Percentiles rank a stretch among this genome's conserved stretches.
phyloP scores from a whole-genome alignment of 2,113 vertebrate species.

The Mustela lutreola region DNA sequence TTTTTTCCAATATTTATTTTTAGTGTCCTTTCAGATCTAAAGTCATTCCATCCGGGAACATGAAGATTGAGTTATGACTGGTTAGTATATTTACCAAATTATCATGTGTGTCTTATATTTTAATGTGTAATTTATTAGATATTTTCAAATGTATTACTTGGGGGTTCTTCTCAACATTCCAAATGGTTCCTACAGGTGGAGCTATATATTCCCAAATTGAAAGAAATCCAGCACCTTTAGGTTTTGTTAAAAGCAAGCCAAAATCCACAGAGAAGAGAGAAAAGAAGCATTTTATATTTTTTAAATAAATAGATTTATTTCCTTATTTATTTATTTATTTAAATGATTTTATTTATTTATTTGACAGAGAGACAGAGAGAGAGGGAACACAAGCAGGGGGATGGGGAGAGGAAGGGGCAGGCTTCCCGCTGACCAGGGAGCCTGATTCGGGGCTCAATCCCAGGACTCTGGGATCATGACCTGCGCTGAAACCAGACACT shows the following conservation, averaged over 20 bases:
- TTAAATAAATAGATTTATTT: too few species aligned
- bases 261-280: background rate
- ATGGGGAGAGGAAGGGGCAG: too few species aligned
- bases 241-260: slow-evolving; percentile 11
- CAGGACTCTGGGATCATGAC: too few species aligned
- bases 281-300: background rate
- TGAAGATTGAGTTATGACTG: background rate
- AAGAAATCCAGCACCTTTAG: background rate
- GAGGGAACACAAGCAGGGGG: too few species aligned
- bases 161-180: background rate
- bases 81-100: background rate
- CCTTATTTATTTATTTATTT: too few species aligned
- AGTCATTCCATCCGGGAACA: slow-evolving; percentile 6
- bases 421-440: too few species aligned
- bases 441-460: too few species aligned
- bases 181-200: background rate
- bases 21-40: slow-evolving; percentile 9
- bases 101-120: background rate
- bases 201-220: background rate
- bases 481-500: too few species aligned
- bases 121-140: background rate
- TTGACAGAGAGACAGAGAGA: too few species aligned
- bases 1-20: slow-evolving; percentile 28
- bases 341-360: too few species aligned
- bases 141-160: background rate